Evolutionary conservation across 1,140 invertebrate genomes (phyloP), one percentile per base, ranked within the genome.

Genomic region (Rhizoglyphus robini): DNA sequence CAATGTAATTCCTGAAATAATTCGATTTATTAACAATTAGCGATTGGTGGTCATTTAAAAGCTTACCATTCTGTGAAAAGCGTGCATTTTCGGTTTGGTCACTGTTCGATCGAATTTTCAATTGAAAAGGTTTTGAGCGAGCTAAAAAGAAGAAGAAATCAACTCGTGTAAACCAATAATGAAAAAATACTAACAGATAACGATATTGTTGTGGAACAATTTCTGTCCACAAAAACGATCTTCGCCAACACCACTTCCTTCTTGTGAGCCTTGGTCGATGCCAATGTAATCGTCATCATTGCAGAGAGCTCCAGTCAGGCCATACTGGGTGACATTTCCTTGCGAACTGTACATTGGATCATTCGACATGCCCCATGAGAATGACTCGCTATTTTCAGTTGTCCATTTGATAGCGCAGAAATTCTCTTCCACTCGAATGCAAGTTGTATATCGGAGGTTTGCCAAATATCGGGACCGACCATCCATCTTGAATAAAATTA

Each of bases 211-310:
- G 20, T 72, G 67, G 8, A 71, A 32, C 4, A 72, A 61, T 65
- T 66, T 61, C 23, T 63, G 69, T 27, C 70, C 69, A 46, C 72
- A 71, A 62, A 74, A 72, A 46, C 68, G 58, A 25, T 72, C 69
- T 34, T 72, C 68, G 4, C 71, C 71, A 1, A 67, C 66, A 38
- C 69, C 69, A 38, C 65, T 68, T 0, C 69, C 70, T 30, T 71
- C 67, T 11, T 67, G 68, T 5, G 69, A 72, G 15, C 69, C 18
- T 79, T 97, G 65, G 86, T 92, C 58, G 90, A 89, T 72, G 88
- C 90, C 74, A 88, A 92, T 29, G 85, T 89, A 70, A 84, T 96
- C 70, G 88, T 98, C 69, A 91, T 98, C 65, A 88, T 97, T 74
- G 93, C 72, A 70, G 5, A 65, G 23, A 11, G 61, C 63, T 15